Conservation (phyloP, 2,888 invertebrate species). For the Epiblema foenella region DNA sequence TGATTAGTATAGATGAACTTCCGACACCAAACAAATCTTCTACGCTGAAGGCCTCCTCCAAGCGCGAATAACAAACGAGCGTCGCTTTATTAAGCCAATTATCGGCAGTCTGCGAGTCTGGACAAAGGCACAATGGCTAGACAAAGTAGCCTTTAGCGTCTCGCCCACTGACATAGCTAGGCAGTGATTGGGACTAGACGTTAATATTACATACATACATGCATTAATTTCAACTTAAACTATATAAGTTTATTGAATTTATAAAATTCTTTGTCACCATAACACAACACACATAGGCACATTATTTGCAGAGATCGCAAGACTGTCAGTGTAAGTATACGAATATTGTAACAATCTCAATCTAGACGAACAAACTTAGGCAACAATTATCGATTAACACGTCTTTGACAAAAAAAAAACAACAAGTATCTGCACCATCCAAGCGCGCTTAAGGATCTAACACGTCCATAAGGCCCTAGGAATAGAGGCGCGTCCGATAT, state of each 20-base stretch:
- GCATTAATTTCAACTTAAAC: too few relatives aligned
- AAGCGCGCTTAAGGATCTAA: too few relatives aligned
- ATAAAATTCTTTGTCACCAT: too few relatives aligned
- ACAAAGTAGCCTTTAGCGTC: conserved; percentile 7
- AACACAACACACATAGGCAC: too few relatives aligned
- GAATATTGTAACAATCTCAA: too few relatives aligned
- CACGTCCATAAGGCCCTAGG: too few relatives aligned
- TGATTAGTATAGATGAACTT: not conserved
- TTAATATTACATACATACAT: too few relatives aligned
- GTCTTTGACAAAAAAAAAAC: not conserved
- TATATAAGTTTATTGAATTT: too few relatives aligned
- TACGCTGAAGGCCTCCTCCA: not conserved
- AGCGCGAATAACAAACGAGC: conserved; percentile 23
- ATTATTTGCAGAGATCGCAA: too few relatives aligned
- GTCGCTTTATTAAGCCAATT: conserved; percentile 30
- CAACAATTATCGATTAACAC: not conserved
- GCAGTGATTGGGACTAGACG: not conserved
- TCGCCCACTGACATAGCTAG: not conserved
- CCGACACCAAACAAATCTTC: not conserved
- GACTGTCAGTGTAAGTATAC: too few relatives aligned
- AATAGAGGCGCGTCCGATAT: too few relatives aligned
- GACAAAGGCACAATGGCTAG: conserved; percentile 20
- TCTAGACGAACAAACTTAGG: not conserved
- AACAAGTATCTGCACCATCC: not conserved
- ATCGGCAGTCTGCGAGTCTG: conserved; percentile 10